Conservation (phyloP, 2,113 vertebrate species). For the Xenotilapia longispinis region DNA sequence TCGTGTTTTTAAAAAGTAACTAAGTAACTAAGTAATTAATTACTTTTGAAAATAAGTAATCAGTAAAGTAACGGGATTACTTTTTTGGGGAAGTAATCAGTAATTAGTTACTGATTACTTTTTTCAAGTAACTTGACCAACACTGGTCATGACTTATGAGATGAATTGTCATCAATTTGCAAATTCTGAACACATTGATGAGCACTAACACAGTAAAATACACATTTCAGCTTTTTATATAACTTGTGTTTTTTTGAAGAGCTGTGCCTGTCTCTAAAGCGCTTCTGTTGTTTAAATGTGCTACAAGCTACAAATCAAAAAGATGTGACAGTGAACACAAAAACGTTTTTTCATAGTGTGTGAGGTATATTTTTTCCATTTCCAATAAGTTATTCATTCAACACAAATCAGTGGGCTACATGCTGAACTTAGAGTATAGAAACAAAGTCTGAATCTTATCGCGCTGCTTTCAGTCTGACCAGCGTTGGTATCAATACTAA, state of each 20-base stretch:
- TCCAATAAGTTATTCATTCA: not conserved
- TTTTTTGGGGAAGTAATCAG: too few species aligned
- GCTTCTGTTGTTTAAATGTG: not conserved
- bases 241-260: not conserved
- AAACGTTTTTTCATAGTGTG: not conserved
- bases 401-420: not conserved
- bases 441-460: not conserved
- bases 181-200: not conserved
- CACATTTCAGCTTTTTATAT: not conserved
- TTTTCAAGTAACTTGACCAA: too few species aligned
- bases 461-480: not conserved
- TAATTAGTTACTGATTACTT: too few species aligned
- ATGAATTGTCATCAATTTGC: not conserved
- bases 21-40: too few species aligned
- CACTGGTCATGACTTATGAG: not conserved
- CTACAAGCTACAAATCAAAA: not conserved
- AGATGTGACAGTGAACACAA: not conserved
- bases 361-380: not conserved
- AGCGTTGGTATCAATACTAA: not conserved
- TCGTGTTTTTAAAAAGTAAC: too few species aligned
- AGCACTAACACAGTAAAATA: not conserved
- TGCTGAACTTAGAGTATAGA: not conserved
- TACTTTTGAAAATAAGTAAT: too few species aligned
- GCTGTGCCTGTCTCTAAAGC: not conserved
- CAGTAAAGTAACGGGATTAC: too few species aligned